Conservation (phyloP, 2,797 vertebrate species). For the Squalus acanthias region DNA sequence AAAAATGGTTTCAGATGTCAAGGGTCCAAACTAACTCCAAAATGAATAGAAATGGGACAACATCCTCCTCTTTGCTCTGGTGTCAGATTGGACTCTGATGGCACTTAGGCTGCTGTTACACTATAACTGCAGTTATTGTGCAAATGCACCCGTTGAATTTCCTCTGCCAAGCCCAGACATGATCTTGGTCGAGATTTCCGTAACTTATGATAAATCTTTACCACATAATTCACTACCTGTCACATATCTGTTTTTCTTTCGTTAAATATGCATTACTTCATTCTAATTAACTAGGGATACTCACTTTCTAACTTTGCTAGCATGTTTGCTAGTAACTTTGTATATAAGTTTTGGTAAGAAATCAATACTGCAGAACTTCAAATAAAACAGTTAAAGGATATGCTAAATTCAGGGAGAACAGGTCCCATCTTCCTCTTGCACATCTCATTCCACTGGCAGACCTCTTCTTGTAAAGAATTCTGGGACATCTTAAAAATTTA, state of each 20-base stretch:
- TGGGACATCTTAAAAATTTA: constrained; percentile 59
- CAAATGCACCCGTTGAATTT: not conserved
- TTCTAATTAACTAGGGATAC: not conserved
- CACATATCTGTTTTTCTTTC: not conserved
- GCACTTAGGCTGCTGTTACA: not conserved
- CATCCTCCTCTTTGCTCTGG: not conserved
- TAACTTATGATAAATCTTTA: not conserved
- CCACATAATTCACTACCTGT: not conserved
- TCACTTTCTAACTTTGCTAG: not conserved
- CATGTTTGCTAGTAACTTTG: not conserved
- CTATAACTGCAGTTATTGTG: not conserved
- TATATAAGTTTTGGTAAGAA: not conserved
- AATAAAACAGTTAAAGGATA: constrained; percentile 66
- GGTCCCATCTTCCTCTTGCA: constrained; percentile 70
- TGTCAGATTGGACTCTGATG: not conserved
- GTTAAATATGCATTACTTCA: not conserved
- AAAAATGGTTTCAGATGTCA: not conserved
- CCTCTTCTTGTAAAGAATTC: constrained; percentile 64
- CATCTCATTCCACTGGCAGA: constrained; percentile 67
- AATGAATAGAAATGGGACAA: not conserved
- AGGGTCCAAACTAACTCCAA: not conserved
- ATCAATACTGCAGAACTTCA: not conserved
- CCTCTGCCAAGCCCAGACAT: no score
- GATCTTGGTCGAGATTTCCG: no score
- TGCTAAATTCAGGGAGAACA: constrained; percentile 75